These are phyloP conservation scores for Heloderma charlesbogerti DNA, from an alignment of 2,113 vertebrate species.

Conservation along the genomic window DNA sequence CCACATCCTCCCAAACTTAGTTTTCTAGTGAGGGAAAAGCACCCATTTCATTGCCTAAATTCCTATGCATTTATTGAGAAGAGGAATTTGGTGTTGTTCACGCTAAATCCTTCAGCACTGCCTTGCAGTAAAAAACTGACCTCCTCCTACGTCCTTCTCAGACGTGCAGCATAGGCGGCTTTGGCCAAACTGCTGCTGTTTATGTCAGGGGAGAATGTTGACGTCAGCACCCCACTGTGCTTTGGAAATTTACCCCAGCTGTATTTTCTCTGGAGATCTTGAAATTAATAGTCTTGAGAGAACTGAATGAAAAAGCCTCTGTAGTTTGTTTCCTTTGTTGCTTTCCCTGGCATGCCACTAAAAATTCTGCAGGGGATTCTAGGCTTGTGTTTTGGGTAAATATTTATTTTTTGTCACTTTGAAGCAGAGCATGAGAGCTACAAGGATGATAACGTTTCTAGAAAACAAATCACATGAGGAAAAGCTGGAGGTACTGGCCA, in stretches of 20 bases:
- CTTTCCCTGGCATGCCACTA: conserved; percentile 58
- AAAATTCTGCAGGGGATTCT: conserved; percentile 64
- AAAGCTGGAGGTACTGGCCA: neutral
- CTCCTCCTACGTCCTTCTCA: neutral
- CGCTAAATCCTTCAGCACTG: conserved; percentile 30
- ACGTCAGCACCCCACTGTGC: conserved; percentile 66
- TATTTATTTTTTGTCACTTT: conserved; percentile 65
- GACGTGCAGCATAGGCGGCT: conserved; percentile 27
- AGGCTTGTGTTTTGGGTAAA: conserved; percentile 56
- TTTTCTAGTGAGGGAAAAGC: neutral
- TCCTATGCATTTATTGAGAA: neutral
- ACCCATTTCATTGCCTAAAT: neutral
- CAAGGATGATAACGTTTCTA: neutral
- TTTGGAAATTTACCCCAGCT: conserved; percentile 66
- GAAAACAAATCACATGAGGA: neutral
- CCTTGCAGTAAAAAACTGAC: conserved; percentile 37
- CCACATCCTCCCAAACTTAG: neutral
- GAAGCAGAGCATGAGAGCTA: conserved; percentile 55
- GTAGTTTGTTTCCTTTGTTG: conserved; percentile 59
- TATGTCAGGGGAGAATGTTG: conserved; percentile 56
- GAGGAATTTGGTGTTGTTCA: conserved; percentile 21
- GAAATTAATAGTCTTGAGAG: conserved; percentile 66
- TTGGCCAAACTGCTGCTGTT: conserved; percentile 61
- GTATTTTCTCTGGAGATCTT: conserved; percentile 63
- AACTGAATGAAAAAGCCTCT: conserved; percentile 58